Evolutionary conservation across 2,113 vertebrate genomes (phyloP).

Genomic region (Egretta garzetta): DNA sequence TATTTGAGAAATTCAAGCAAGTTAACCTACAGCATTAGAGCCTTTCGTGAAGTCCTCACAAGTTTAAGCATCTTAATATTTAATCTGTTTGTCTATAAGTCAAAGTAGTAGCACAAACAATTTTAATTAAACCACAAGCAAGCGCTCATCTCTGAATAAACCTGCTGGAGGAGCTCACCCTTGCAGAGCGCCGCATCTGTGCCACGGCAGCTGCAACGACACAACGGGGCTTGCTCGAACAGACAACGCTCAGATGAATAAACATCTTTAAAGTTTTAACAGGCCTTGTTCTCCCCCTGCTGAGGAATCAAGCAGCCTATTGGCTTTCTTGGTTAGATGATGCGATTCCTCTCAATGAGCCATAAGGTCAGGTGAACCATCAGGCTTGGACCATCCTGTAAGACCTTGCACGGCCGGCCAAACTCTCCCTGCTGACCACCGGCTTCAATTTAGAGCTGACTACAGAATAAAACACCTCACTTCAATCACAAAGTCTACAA

Average conservation of each 20-base stretch:
- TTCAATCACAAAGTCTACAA: background rate
- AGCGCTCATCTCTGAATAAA: fast-evolving
- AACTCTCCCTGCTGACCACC: background rate
- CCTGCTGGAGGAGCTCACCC: background rate
- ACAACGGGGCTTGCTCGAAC: background rate
- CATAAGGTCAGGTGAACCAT: background rate
- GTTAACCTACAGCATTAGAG: background rate
- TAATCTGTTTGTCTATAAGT: background rate
- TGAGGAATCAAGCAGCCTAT: background rate
- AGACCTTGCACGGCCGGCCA: fast-evolving
- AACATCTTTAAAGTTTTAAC: background rate
- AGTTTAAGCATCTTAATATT: background rate
- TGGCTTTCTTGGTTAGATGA: background rate
- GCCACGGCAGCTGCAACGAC: background rate
- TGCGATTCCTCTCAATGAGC: background rate
- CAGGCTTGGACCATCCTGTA: background rate
- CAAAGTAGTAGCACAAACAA: background rate
- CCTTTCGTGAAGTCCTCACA: fast-evolving
- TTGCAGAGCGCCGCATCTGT: background rate
- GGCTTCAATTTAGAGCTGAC: background rate
- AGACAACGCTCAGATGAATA: background rate
- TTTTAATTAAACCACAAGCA: background rate
- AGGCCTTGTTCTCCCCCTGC: background rate
- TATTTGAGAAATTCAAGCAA: background rate
- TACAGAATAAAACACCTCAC: background rate